phyloP scores from a whole-genome alignment of 2,113 vertebrate species.

The Hippopotamus amphibius region DNA sequence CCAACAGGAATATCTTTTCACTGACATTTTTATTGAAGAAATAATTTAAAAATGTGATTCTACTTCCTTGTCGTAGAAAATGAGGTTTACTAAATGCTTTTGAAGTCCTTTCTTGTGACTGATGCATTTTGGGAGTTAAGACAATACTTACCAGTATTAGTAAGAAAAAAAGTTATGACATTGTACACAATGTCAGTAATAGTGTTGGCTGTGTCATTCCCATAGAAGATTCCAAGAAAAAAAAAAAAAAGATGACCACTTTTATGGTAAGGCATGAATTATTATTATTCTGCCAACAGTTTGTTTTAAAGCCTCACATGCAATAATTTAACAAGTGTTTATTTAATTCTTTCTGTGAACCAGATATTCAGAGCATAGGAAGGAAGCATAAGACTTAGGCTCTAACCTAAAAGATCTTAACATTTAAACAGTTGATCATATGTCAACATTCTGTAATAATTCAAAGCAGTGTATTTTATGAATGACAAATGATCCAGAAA shows the following conservation, averaged over 20 bases:
- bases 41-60: conserved; percentile 21
- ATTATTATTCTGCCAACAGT: not conserved
- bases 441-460: not conserved
- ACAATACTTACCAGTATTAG: not conserved
- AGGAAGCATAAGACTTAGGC: not conserved
- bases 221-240: not conserved
- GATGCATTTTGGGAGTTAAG: not conserved
- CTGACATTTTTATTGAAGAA: conserved; percentile 15
- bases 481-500: not conserved
- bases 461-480: not conserved
- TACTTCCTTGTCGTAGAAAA: not conserved
- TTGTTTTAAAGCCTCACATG: not conserved
- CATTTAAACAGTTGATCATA: not conserved
- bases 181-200: not conserved
- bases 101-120: not conserved
- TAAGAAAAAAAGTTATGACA: not conserved
- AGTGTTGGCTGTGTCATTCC: not conserved
- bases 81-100: not conserved
- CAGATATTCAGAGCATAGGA: not conserved
- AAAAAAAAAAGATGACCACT: not conserved
- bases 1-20: not conserved
- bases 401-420: not conserved
- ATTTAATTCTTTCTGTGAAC: not conserved
- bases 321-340: not conserved
- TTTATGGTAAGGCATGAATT: not conserved